Base-by-base conservation (phyloP, 2,113 vertebrate genomes). In the Semicossyphus pulcher region DNA sequence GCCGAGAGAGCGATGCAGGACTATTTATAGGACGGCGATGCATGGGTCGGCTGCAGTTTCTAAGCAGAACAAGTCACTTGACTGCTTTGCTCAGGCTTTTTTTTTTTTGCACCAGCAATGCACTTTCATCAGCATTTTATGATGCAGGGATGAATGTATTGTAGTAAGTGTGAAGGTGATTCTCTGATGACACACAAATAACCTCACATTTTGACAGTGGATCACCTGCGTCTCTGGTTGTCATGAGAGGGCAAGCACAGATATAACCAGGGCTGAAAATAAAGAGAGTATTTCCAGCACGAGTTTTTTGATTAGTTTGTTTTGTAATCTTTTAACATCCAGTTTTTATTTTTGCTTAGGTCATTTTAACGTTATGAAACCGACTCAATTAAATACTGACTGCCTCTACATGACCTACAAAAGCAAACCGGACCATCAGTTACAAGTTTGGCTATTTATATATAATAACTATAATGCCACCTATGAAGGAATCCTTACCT, bases 21-120 rank as follows among this genome's bases (percentile, higher is more conserved):
- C 85, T 90, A 91, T 91, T 90, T 82, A 83, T 91, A 91, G 90
- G 73, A 54, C 61, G 4, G 1, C 21, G 54, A 8, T 52, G 72
- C 68, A 76, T 44, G 79, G 58, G 37, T 44, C 42, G 29, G 57
- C 76, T 73, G 76, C 79, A 58, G 84, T 84, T 73, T 82, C 81
- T 7, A 73, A 70, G 72, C 85, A 80, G 65, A 78, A 6, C 5
- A 65, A 74, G 74, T 58, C 75, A 57, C 64, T 54, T 41, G 42
- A 72, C 65, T 48, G 2, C 20, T 78, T 67, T 26, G 58, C 60
- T 31, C n/a, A 26, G 44, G 41, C 44, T 5, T 32, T 32, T 32
- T 41, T n/a, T 64, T 28, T 2, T 3, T 29, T 41, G 21, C 14
- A 49, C 10, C 52, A 18, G 47, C 32, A 44, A 10, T 39, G 60